phyloP scores from a whole-genome alignment of 2,113 vertebrate genomes.

The Xenus cinereus region DNA sequence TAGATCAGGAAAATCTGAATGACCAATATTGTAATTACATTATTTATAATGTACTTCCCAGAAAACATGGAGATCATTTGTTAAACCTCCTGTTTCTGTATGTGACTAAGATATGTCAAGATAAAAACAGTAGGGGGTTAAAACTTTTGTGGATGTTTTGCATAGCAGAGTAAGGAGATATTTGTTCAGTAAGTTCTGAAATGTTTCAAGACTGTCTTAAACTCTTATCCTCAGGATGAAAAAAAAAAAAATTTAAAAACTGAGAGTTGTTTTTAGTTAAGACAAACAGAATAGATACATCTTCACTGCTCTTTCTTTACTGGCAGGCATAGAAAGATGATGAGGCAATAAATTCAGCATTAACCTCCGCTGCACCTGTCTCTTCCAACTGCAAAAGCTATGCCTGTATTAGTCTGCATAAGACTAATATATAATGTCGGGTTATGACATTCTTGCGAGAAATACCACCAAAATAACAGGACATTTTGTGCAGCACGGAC shows the following conservation, averaged over 20 bases:
- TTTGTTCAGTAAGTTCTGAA: constrained; percentile 4
- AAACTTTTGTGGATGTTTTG: background rate
- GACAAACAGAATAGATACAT: background rate
- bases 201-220: background rate
- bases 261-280: background rate
- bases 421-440: background rate
- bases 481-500: background rate
- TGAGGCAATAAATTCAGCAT: background rate
- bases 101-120: background rate
- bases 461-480: background rate
- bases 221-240: background rate
- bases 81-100: background rate
- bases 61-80: background rate
- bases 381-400: background rate
- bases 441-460: background rate
- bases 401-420: background rate
- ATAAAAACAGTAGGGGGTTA: background rate
- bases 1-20: background rate
- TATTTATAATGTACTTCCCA: background rate
- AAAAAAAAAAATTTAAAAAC: background rate
- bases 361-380: background rate
- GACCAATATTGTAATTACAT: background rate
- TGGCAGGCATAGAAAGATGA: background rate
- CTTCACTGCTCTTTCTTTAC: background rate
- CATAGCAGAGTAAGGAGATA: background rate